These are phyloP conservation scores for Lordiphosa andalusiaca DNA, from an alignment of 2,888 invertebrate species.

Conservation along the genomic window DNA sequence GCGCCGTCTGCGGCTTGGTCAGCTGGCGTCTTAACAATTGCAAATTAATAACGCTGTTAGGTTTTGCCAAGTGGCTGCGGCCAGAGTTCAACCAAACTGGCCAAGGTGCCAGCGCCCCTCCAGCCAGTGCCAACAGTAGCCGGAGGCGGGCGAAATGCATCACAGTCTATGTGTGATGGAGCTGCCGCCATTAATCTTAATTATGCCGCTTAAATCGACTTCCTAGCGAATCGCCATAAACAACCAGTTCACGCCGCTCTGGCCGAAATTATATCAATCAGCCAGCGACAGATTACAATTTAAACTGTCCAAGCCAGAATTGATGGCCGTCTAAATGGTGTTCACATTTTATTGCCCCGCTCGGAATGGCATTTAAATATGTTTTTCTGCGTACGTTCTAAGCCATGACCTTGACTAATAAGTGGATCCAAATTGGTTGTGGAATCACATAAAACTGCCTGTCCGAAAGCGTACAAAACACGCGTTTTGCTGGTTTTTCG, in stretches of 20 bases:
- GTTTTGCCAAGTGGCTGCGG: slow-evolving; percentile 8
- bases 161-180: slow-evolving; percentile 20
- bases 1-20: slow-evolving; percentile 15
- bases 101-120: slow-evolving; percentile 26
- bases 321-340: slow-evolving; percentile 51
- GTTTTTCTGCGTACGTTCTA: slow-evolving; percentile 15
- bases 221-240: slow-evolving; percentile 26
- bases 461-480: slow-evolving; percentile 3
- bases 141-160: slow-evolving; percentile 42
- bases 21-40: slow-evolving; percentile 48
- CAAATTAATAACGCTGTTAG: slow-evolving; percentile 54
- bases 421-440: slow-evolving; percentile 5
- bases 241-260: slow-evolving; percentile 52
- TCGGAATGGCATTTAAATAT: slow-evolving; percentile 33
- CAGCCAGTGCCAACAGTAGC: slow-evolving; percentile 29
- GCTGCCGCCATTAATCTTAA: slow-evolving; percentile 42
- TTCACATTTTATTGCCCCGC: slow-evolving; percentile 36
- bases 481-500: slow-evolving; percentile 19
- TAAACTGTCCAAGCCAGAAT: slow-evolving; percentile 30
- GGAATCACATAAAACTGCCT: not conserved
- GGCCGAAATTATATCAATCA: slow-evolving; percentile 26
- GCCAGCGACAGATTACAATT: slow-evolving; percentile 19
- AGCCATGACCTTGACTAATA: slow-evolving; percentile 49
- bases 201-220: slow-evolving; percentile 36
- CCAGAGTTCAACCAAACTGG: slow-evolving; percentile 46